Conservation (phyloP, 1,140 invertebrate genomes). For the Orchestia grillus region DNA sequence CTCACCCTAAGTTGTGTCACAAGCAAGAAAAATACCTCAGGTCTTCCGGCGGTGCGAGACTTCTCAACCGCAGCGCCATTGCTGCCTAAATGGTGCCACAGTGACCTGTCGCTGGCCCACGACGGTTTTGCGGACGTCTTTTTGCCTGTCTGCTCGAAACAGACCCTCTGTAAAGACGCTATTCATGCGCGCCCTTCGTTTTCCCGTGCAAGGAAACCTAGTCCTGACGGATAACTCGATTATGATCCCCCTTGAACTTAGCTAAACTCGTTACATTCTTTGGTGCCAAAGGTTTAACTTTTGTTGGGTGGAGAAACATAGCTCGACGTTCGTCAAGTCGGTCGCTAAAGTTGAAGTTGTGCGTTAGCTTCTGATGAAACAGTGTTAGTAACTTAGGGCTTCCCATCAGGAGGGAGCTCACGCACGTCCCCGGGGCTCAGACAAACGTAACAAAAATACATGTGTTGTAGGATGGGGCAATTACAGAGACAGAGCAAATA, state of each 20-base stretch:
- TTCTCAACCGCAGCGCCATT: background rate
- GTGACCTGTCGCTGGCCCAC: background rate
- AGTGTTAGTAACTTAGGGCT: conserved; percentile 28
- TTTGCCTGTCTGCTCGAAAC: background rate
- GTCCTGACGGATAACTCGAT: conserved; percentile 54
- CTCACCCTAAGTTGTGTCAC: conserved; percentile 50
- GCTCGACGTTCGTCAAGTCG: conserved; percentile 47
- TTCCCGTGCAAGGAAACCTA: conserved; percentile 20
- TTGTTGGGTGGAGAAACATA: conserved; percentile 46
- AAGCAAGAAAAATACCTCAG: conserved; percentile 53
- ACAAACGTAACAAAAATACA: background rate
- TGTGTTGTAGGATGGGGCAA: background rate
- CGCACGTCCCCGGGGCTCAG: background rate
- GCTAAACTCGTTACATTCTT: conserved; percentile 56
- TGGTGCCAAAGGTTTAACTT: conserved; percentile 55
- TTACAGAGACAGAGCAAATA: background rate
- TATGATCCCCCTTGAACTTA: conserved; percentile 55
- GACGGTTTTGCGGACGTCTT: background rate
- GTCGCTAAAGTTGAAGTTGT: conserved; percentile 43
- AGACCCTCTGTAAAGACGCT: background rate
- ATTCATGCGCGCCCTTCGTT: conserved; percentile 23
- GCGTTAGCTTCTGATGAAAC: conserved; percentile 47
- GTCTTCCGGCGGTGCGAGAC: background rate
- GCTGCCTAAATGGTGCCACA: background rate
- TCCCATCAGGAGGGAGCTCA: conserved; percentile 30